Conservation (phyloP, 2,888 invertebrate species). For the Tineola bisselliella region DNA sequence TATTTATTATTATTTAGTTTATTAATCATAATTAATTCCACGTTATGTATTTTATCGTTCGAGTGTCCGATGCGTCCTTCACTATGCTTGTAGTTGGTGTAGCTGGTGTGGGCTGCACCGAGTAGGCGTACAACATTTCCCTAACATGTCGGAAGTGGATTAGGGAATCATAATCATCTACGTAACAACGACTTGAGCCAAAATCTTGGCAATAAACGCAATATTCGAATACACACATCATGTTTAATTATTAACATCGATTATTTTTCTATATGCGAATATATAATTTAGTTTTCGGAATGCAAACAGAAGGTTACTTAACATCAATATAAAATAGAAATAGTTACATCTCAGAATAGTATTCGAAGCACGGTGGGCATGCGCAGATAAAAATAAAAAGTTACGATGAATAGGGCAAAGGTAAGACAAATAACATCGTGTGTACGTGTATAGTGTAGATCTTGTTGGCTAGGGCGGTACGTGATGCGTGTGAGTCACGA, state of each 20-base stretch:
- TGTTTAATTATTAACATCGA: not conserved
- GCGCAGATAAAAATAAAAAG: conserved; percentile 1
- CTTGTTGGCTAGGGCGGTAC: conserved; percentile 12
- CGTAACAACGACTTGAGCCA: not conserved
- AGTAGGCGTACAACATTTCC: not conserved
- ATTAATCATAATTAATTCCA: no score
- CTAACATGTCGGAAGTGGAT: conserved; percentile 31
- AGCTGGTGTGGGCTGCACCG: conserved; percentile 28
- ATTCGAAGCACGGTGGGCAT: not conserved
- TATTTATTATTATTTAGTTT: no score
- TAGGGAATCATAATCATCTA: conserved; percentile 18
- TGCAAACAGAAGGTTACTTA: not conserved
- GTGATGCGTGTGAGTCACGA: conserved; percentile 40
- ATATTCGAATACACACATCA: not conserved
- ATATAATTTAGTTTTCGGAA: not conserved
- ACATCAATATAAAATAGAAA: no score
- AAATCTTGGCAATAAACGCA: not conserved
- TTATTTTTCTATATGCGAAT: not conserved
- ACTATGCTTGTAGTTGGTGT: conserved; percentile 24
- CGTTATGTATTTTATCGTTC: no score
- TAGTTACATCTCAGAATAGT: not conserved
- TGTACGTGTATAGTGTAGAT: not conserved
- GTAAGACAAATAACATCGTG: conserved; percentile 8
- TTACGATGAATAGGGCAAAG: conserved; percentile 1
- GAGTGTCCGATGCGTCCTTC: not conserved